Conservation (phyloP, 1,140 invertebrate genomes). For the Zaprionus inermis region DNA sequence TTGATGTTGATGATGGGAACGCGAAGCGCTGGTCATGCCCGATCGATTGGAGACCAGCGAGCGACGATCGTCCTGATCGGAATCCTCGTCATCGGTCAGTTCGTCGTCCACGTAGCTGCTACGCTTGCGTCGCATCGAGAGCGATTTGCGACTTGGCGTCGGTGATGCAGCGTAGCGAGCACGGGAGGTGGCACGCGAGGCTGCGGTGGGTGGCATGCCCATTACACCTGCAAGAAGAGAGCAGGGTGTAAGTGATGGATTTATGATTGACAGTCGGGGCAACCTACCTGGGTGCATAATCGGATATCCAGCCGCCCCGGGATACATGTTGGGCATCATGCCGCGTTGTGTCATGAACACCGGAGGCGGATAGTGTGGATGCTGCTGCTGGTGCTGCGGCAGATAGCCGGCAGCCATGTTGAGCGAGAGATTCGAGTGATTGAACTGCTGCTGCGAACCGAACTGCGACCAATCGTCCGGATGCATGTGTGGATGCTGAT, state of each 20-base stretch:
- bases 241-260: neutral
- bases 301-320: constrained; percentile 68
- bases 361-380: constrained; percentile 84
- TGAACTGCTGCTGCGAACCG: constrained; percentile 86
- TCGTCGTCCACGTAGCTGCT: constrained; percentile 85
- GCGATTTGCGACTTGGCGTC: constrained; percentile 88
- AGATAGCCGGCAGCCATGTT: constrained; percentile 85
- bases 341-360: constrained; percentile 79
- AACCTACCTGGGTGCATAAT: constrained; percentile 75
- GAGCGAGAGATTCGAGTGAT: constrained; percentile 88
- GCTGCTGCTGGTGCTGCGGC: constrained; percentile 85
- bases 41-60: constrained; percentile 84
- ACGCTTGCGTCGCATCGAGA: constrained; percentile 84
- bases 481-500: constrained; percentile 55
- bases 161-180: constrained; percentile 87
- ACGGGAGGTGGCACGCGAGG: constrained; percentile 85
- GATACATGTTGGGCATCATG: constrained; percentile 77
- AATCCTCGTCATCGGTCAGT: constrained; percentile 86
- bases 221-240: constrained; percentile 58
- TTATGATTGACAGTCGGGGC: neutral
- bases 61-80: constrained; percentile 85
- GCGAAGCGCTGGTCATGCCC: constrained; percentile 69
- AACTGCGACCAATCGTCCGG: constrained; percentile 85
- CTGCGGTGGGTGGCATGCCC: constrained; percentile 73
- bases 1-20: constrained; percentile 41